Evolutionary conservation across 2,113 vertebrate genomes (phyloP).

Genomic region (Todiramphus saurophagus): DNA sequence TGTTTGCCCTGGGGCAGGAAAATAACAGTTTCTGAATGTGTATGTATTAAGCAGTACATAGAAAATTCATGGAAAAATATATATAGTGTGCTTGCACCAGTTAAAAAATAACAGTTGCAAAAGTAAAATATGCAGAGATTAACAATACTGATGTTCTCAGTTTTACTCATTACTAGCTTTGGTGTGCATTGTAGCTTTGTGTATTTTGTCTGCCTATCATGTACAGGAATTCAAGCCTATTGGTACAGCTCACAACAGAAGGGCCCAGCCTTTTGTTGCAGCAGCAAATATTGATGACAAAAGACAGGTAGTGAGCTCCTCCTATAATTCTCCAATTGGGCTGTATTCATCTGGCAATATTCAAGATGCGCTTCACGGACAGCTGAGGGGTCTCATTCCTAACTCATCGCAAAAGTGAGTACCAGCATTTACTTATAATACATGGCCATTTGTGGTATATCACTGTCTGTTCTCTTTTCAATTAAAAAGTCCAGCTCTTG

Average conservation of each 20-base stretch:
- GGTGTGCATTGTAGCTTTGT: slow-evolving; percentile 80
- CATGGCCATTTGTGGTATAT: not conserved
- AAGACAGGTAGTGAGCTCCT: slow-evolving; percentile 94
- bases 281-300: slow-evolving; percentile 95
- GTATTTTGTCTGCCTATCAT: slow-evolving; percentile 80
- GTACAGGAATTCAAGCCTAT: slow-evolving; percentile 92
- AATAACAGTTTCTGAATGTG: not conserved
- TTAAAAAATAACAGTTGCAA: slow-evolving; percentile 1
- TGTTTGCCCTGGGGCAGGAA: not conserved
- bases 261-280: slow-evolving; percentile 92
- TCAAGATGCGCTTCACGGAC: slow-evolving; percentile 93
- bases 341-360: slow-evolving; percentile 98
- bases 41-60: not conserved
- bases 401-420: slow-evolving; percentile 86
- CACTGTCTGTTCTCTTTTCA: not conserved
- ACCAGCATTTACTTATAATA: slow-evolving; percentile 5
- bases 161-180: slow-evolving; percentile 64
- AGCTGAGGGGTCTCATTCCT: slow-evolving; percentile 88
- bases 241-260: slow-evolving; percentile 90
- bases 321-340: slow-evolving; percentile 98
- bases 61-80: not conserved
- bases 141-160: slow-evolving; percentile 46
- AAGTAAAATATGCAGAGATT: slow-evolving; percentile 46
- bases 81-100: not conserved
- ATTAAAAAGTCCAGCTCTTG: slow-evolving; percentile 77